Evolutionary conservation across 2,113 vertebrate genomes (phyloP).

Genomic region (Gulo gulo): DNA sequence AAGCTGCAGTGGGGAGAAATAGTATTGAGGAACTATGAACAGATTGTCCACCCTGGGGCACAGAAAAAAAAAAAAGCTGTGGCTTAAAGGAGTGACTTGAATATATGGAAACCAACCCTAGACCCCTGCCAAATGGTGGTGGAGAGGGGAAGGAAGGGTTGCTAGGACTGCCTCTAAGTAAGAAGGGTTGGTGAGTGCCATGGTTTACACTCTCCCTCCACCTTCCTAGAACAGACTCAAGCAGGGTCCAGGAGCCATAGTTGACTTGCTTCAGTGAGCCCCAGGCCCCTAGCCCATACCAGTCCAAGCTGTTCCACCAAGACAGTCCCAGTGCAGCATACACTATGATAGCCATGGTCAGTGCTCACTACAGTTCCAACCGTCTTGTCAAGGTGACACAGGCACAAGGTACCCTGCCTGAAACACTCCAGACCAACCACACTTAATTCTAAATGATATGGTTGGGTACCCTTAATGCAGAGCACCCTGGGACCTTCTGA

Average conservation of each 20-base stretch:
- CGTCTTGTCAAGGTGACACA: neutral
- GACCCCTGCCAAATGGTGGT: neutral
- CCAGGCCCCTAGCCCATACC: neutral
- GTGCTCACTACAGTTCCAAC: neutral
- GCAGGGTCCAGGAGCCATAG: neutral
- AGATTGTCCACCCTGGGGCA: neutral
- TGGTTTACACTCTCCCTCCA: neutral
- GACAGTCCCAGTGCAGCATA: neutral
- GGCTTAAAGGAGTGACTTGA: neutral
- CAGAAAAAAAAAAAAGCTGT: neutral
- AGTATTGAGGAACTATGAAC: neutral
- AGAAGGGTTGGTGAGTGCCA: neutral
- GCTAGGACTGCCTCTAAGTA: neutral
- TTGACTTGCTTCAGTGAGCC: neutral
- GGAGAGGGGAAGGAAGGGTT: neutral
- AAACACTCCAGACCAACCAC: neutral
- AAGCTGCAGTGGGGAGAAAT: neutral
- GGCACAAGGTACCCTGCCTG: neutral
- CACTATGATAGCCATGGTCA: neutral
- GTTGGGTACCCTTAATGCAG: neutral
- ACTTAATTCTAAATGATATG: neutral
- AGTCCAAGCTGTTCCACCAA: neutral
- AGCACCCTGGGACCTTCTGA: neutral
- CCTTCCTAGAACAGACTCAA: neutral
- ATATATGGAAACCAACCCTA: neutral